A percentile compares a stretch with the other conserved stretches of the same genome.
Evolutionary conservation across 2,888 invertebrate species (phyloP).

Genomic region (Tethea ocularis): DNA sequence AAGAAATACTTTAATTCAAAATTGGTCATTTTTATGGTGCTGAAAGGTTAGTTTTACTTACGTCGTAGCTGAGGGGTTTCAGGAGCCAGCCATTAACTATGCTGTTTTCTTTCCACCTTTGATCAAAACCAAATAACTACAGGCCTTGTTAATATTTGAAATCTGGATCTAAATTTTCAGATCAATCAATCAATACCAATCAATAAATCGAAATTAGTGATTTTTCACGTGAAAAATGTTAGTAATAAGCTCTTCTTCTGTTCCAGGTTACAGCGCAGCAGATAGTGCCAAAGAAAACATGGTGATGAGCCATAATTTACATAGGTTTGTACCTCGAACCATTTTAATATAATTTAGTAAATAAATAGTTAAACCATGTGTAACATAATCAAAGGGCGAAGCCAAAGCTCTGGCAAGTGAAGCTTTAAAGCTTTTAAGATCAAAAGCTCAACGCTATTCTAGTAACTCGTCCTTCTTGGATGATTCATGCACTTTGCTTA

Average conservation of each 20-base stretch:
- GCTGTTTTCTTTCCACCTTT: no score
- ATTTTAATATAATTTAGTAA: not conserved
- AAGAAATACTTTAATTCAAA: no score
- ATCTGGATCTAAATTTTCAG: no score
- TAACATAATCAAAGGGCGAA: not conserved
- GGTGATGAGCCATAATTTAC: conserved; percentile 79
- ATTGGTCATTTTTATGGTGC: no score
- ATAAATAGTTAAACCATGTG: not conserved
- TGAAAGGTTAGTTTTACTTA: no score
- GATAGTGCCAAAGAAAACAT: conserved; percentile 77
- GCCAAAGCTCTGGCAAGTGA: not conserved
- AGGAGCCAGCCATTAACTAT: no score
- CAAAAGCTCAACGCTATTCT: not conserved
- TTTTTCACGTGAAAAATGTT: not conserved
- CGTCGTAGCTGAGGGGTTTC: no score
- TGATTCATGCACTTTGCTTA: not conserved
- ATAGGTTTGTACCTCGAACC: conserved; percentile 60
- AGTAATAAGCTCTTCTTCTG: conserved; percentile 33
- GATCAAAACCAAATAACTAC: no score
- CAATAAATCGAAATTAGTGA: no score
- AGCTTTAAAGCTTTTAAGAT: conserved; percentile 7
- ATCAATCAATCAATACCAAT: no score
- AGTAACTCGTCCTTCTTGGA: not conserved
- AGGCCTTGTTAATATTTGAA: no score
- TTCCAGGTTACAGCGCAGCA: conserved; percentile 71